These are phyloP conservation scores for Dicerorhinus sumatrensis DNA, from an alignment of 2,113 vertebrate genomes.

Conservation along the genomic window DNA sequence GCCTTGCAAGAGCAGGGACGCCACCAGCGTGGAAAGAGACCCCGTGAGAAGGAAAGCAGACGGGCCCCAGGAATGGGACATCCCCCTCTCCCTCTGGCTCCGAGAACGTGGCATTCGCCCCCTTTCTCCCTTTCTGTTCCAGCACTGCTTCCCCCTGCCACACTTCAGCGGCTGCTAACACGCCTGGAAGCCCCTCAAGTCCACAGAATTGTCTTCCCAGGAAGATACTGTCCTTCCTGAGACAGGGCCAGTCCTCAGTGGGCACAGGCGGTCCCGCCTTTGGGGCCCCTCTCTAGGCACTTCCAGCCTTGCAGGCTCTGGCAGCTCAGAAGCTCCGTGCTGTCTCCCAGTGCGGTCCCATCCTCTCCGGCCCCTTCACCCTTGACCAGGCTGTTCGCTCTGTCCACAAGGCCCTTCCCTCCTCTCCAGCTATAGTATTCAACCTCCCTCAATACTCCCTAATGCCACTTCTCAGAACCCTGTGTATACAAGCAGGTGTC, in stretches of 20 bases:
- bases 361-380: neutral
- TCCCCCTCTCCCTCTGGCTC: neutral
- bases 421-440: neutral
- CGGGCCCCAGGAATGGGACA: neutral
- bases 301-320: rapidly evolving
- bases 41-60: rapidly evolving
- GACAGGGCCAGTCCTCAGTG: neutral
- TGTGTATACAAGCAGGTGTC: neutral
- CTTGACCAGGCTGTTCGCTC: neutral
- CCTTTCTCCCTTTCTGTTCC: neutral
- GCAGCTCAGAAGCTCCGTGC: too few species aligned
- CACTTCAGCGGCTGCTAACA: neutral
- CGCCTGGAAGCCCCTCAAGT: neutral
- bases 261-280: rapidly evolving
- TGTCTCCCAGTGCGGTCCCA: neutral
- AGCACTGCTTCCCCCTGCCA: neutral
- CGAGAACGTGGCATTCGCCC: rapidly evolving
- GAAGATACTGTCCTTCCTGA: neutral
- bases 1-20: neutral
- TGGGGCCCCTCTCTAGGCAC: neutral
- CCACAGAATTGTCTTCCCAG: neutral
- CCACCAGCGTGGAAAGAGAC: rapidly evolving
- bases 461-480: neutral
- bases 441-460: neutral
- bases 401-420: neutral